Conservation (phyloP, 2,113 vertebrate species). For the Alligator sinensis region DNA sequence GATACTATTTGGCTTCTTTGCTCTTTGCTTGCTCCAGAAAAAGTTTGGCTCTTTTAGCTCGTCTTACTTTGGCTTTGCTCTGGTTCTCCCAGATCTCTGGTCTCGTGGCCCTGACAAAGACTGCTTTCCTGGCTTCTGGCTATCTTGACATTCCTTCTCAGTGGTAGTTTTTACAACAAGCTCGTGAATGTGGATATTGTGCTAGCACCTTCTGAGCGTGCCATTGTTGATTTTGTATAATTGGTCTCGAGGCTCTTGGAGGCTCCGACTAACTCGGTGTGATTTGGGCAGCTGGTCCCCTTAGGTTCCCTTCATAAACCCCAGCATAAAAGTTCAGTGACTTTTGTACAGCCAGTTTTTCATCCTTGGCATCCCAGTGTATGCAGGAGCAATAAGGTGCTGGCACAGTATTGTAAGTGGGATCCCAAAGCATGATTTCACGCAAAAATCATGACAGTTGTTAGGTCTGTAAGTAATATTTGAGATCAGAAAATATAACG, state of each 20-base stretch:
- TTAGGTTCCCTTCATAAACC: not conserved
- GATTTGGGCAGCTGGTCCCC: not conserved
- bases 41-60: not conserved
- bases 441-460: not conserved
- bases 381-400: not conserved
- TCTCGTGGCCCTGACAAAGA: constrained; percentile 18
- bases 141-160: not conserved
- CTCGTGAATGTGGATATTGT: not conserved
- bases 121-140: constrained; percentile 18
- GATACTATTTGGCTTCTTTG: constrained; percentile 34
- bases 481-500: not conserved
- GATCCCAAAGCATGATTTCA: constrained; percentile 40
- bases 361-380: not conserved
- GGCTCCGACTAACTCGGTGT: not conserved
- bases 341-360: not conserved
- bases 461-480: not conserved
- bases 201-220: not conserved
- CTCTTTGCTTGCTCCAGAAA: constrained; percentile 45
- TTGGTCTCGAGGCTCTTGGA: not conserved
- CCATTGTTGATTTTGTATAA: not conserved
- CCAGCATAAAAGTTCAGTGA: not conserved
- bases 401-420: not conserved
- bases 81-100: not conserved
- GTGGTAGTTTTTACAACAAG: not conserved
- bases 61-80: not conserved